phyloP scores from a whole-genome alignment of 2,113 vertebrate genomes.

The Climacteris rufus region DNA sequence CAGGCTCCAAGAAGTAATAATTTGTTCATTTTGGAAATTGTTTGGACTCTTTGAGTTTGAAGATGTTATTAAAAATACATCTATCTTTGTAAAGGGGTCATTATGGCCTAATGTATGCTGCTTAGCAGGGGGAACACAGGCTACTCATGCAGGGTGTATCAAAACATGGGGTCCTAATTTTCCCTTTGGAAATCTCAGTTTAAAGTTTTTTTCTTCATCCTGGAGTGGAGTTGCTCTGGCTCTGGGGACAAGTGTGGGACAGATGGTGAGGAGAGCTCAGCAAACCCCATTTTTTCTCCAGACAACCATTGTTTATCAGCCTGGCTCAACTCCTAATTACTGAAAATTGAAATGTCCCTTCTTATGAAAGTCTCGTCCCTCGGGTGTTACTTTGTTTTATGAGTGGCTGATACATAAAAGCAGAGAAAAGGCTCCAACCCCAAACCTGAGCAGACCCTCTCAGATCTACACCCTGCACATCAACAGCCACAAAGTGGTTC shows the following conservation, averaged over 20 bases:
- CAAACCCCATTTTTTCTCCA: background rate
- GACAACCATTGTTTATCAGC: background rate
- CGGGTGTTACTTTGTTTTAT: background rate
- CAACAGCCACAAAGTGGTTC: constrained; percentile 61
- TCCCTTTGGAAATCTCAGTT: background rate
- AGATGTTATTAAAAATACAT: background rate
- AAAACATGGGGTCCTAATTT: background rate
- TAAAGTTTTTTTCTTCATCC: background rate
- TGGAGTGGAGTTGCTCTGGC: background rate
- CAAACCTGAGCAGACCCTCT: constrained; percentile 29
- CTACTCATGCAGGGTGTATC: rapidly evolving
- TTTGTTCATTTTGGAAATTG: background rate
- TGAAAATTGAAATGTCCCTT: background rate
- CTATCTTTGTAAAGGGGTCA: background rate
- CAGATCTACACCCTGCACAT: background rate
- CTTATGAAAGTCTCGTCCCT: background rate
- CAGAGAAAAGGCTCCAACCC: background rate
- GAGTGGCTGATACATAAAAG: constrained; percentile 15
- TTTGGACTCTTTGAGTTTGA: background rate
- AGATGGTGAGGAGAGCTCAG: constrained; percentile 33
- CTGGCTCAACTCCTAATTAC: background rate
- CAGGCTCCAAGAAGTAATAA: background rate
- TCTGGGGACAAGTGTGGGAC: background rate
- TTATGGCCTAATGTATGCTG: background rate
- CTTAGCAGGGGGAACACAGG: background rate